These are phyloP conservation scores for Gortyna flavago DNA, from an alignment of 2,888 invertebrate genomes.

Conservation along the genomic window DNA sequence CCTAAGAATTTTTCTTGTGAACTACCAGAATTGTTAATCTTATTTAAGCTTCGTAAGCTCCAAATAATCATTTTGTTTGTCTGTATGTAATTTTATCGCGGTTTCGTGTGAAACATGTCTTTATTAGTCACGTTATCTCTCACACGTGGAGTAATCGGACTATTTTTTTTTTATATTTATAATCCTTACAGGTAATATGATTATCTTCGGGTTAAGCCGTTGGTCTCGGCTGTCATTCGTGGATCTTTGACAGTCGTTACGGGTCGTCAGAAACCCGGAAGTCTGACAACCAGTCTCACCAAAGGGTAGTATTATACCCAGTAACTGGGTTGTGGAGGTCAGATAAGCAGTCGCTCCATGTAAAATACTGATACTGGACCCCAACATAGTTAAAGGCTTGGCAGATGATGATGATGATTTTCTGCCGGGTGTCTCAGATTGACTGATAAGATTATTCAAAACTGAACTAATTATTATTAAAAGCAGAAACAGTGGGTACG, in stretches of 20 bases:
- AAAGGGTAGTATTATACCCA: not conserved
- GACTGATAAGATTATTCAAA: not conserved
- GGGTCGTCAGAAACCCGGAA: not conserved
- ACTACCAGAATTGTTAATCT: constrained; percentile 69
- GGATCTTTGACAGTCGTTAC: not conserved
- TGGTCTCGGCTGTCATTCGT: not conserved
- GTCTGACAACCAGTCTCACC: not conserved
- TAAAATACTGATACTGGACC: not conserved
- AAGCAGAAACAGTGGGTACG: not conserved
- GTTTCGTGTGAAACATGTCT: constrained; percentile 60
- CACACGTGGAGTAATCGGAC: not conserved
- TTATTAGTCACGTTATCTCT: constrained; percentile 45
- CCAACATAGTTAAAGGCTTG: not conserved
- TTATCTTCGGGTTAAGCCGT: not conserved
- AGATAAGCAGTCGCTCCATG: not conserved
- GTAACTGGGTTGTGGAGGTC: not conserved
- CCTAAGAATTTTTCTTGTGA: constrained; percentile 65
- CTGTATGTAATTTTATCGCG: constrained; percentile 58
- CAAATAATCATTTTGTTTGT: constrained; percentile 61
- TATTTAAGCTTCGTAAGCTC: constrained; percentile 64
- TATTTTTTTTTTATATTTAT: not conserved
- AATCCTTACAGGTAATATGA: not conserved
- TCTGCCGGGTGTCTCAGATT: no score
- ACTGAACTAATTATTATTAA: not conserved
- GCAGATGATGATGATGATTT: no score